phyloP scores from a whole-genome alignment of 2,888 invertebrate genomes.

The Euproctis similis region DNA sequence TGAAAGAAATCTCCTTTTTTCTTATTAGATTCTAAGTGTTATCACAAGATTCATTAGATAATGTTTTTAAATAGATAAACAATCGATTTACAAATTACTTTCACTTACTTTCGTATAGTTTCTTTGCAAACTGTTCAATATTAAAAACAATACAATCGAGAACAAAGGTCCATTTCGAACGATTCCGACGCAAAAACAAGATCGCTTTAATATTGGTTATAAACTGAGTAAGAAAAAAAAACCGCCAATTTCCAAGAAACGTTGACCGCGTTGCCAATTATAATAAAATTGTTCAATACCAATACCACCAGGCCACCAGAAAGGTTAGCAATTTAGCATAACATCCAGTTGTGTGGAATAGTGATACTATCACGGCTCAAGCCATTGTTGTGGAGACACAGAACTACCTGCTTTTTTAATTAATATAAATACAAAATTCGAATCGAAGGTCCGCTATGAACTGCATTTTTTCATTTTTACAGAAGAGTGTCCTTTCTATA shows the following conservation, averaged over 20 bases:
- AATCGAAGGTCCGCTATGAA: too few relatives aligned
- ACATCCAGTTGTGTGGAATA: conserved; percentile 33
- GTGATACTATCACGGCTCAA: conserved; percentile 19
- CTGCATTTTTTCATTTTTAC: too few relatives aligned
- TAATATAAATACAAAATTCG: too few relatives aligned
- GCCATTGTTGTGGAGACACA: conserved; percentile 6
- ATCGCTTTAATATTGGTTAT: conserved; percentile 60
- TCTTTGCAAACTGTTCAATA: conserved; percentile 38
- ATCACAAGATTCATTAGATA: conserved; percentile 16
- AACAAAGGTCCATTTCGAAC: conserved; percentile 57
- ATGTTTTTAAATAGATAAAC: conserved; percentile 19
- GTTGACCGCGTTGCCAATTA: conserved; percentile 68
- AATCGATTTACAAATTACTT: conserved; percentile 40
- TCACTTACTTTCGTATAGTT: conserved; percentile 50
- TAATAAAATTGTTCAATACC: conserved; percentile 68
- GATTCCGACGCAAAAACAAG: conserved; percentile 61
- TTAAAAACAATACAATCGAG: conserved; percentile 62
- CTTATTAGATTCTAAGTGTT: too few relatives aligned
- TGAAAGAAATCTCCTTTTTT: too few relatives aligned
- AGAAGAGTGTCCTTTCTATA: too few relatives aligned
- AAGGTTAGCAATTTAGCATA: conserved; percentile 58
- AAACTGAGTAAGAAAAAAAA: conserved; percentile 57
- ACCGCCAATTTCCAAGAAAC: conserved; percentile 61
- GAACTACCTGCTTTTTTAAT: conserved; percentile 11
- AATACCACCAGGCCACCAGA: too few relatives aligned